Evolutionary conservation across 2,888 invertebrate genomes (phyloP).

Genomic region (Hydroisotoma schaefferi): DNA sequence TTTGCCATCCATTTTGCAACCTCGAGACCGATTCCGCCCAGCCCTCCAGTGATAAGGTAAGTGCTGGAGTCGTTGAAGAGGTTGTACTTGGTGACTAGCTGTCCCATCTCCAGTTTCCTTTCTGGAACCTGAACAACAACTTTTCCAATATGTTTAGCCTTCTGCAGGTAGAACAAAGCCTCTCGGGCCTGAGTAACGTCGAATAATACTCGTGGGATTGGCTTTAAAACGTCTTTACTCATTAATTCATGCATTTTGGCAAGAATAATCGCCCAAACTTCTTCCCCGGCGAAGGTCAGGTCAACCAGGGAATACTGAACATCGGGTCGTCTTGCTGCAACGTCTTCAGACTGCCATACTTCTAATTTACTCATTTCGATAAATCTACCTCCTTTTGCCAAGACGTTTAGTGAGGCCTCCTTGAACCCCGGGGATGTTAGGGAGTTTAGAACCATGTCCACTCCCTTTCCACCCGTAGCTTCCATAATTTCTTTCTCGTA

Average conservation of each 20-base stretch:
- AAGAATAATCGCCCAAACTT: neutral
- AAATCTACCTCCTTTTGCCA: conserved; percentile 18
- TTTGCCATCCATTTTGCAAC: conserved; percentile 31
- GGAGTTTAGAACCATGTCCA: conserved; percentile 28
- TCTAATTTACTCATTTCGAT: conserved; percentile 31
- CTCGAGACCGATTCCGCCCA: conserved; percentile 32
- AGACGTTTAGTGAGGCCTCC: conserved; percentile 20
- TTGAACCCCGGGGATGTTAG: conserved; percentile 28
- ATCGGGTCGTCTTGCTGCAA: conserved; percentile 20
- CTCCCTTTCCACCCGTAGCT: conserved; percentile 22
- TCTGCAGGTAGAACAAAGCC: conserved; percentile 18
- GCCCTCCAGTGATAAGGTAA: conserved; percentile 33
- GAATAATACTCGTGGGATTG: conserved; percentile 13
- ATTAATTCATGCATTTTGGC: neutral
- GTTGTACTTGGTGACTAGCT: no score
- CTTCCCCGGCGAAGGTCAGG: conserved; percentile 4
- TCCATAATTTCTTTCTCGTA: conserved; percentile 15
- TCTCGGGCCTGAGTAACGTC: conserved; percentile 10
- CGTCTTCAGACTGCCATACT: conserved; percentile 23
- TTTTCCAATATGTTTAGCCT: conserved; percentile 21
- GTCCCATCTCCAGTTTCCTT: no score
- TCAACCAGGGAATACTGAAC: conserved; percentile 27
- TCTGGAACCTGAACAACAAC: conserved; percentile 12
- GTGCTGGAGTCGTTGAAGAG: conserved; percentile 25
- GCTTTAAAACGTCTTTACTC: neutral